Conservation (phyloP, 1,140 invertebrate genomes). For the Hyposmocoma kahamanoa region DNA sequence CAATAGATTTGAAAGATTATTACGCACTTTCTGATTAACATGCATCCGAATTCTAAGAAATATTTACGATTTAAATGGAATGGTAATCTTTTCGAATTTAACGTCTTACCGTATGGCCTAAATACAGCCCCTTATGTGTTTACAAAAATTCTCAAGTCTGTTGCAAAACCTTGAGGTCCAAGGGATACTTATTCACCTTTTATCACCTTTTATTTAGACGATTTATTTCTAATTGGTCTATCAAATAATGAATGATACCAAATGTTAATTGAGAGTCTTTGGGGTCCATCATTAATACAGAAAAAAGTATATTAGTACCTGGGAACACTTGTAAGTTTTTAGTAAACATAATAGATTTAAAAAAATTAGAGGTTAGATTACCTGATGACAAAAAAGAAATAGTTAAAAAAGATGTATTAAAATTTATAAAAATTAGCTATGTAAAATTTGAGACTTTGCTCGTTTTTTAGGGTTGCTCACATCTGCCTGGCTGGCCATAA, state of each 20-base stretch:
- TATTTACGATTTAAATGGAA: slow-evolving; percentile 6
- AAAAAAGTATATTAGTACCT: slow-evolving; percentile 4
- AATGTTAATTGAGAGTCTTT: not conserved
- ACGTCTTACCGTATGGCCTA: slow-evolving; percentile 3
- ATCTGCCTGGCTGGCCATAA: slow-evolving; percentile 10
- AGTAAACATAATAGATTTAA: slow-evolving; percentile 3
- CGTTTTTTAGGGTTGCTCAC: slow-evolving; percentile 2
- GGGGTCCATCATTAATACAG: slow-evolving; percentile 5
- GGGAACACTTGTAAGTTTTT: slow-evolving; percentile 5
- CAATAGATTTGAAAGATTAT: slow-evolving; percentile 21
- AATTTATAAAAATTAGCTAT: not conserved
- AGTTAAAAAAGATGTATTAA: not conserved
- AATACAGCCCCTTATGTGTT: slow-evolving; percentile 5
- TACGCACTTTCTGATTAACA: slow-evolving; percentile 7
- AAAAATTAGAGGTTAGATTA: not conserved
- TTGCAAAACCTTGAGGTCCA: not conserved
- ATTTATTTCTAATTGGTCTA: slow-evolving; percentile 1
- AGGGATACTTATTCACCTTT: not conserved
- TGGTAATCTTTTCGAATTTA: not conserved
- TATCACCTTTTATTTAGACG: slow-evolving; percentile 6
- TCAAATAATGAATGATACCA: not conserved
- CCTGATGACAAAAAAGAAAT: not conserved
- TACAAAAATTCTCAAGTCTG: slow-evolving; percentile 7
- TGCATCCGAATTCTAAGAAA: slow-evolving; percentile 1
- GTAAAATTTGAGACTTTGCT: slow-evolving; percentile 6